Evolutionary conservation across 2,888 invertebrate species (phyloP).

Genomic region (Eupithecia pulchellata): DNA sequence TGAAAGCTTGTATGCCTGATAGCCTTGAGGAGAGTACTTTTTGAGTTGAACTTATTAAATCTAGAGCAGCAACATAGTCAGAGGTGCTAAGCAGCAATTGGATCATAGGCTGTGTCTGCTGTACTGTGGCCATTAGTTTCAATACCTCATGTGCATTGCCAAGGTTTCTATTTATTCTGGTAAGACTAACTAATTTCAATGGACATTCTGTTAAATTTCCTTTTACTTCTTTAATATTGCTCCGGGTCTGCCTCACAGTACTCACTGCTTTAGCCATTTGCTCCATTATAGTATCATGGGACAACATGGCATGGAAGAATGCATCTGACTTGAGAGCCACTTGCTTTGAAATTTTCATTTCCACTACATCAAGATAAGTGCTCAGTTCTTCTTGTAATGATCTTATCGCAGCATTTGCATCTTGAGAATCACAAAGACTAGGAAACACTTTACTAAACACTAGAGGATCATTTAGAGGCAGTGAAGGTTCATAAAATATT

Average conservation of each 20-base stretch:
- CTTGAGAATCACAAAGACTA: slow-evolving; percentile 83
- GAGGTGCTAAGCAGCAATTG: slow-evolving; percentile 97
- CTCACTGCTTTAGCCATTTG: slow-evolving; percentile 94
- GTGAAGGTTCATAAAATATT: slow-evolving; percentile 92
- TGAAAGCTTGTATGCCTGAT: slow-evolving; percentile 96
- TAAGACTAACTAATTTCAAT: slow-evolving; percentile 90
- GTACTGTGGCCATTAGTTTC: slow-evolving; percentile 96
- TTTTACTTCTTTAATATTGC: slow-evolving; percentile 92
- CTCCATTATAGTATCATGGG: slow-evolving; percentile 98
- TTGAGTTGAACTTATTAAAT: slow-evolving; percentile 98
- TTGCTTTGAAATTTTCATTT: slow-evolving; percentile 96
- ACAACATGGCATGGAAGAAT: slow-evolving; percentile 99
- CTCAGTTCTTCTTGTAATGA: slow-evolving; percentile 95
- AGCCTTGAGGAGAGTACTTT: slow-evolving; percentile 96
- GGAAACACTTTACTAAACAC: slow-evolving; percentile 95
- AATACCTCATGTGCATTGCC: slow-evolving; percentile 89
- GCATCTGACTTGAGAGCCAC: slow-evolving; percentile 97
- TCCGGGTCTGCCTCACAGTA: slow-evolving; percentile 90
- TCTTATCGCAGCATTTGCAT: slow-evolving; percentile 87
- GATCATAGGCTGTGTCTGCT: slow-evolving; percentile 99
- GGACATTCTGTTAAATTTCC: slow-evolving; percentile 92
- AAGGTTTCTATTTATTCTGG: slow-evolving; percentile 88
- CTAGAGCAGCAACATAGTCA: slow-evolving; percentile 98
- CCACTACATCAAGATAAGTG: slow-evolving; percentile 97
- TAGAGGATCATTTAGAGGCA: slow-evolving; percentile 91